Base-by-base conservation (phyloP, 2,113 vertebrate genomes). In the Ascaphus truei region DNA sequence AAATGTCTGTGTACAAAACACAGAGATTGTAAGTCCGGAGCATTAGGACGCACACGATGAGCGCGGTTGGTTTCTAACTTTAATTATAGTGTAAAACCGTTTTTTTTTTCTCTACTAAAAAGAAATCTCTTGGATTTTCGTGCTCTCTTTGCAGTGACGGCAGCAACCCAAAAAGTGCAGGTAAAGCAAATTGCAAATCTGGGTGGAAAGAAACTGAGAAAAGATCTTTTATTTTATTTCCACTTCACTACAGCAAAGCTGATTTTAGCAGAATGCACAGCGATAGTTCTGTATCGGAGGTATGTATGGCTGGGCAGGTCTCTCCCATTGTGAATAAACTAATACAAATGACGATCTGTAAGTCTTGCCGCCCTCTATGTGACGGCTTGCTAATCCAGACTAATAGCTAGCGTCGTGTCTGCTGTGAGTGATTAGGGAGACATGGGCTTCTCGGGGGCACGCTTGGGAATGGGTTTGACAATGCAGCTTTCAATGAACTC, bases 401-500 rank as follows among this genome's bases (percentile, higher is more conserved):
- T 20, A 43, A 22, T 18, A 27, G 61, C 3, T 13, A 1, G 33
- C n/a, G 55, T 20, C 27, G 41, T 27, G n/a, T 5, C 8, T 59
- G 55, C 66, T 68, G 22, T 4, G 16, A 20, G 55, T 59, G 23
- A 71, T 71, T 31, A 71, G 36, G 45, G n/a, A 48, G 45, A 48
- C 2, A 0, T 3, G n/a, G 5, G 6, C 2, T 41, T 0, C 78
- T 37, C 72, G 16, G 22, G 41, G 23, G 62, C 10, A 53, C 79
- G 55, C 43, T 13, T 58, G 60, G 90, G 88, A 50, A 89, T 77
- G 1, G 87, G 86, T 0, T 82, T 87, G 29, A 93, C 79, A 66
- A 95, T 72, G 3, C 85, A 86, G 23, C 93, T 94, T 81, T 96
- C 94, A 39, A 98, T 79, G 59, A 86, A 84, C 77, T 96, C 94